A percentile compares a stretch with the other conserved stretches of the same genome.
These are phyloP conservation scores for Saccopteryx leptura DNA, from an alignment of 2,113 vertebrate genomes.

Conservation along the genomic window DNA sequence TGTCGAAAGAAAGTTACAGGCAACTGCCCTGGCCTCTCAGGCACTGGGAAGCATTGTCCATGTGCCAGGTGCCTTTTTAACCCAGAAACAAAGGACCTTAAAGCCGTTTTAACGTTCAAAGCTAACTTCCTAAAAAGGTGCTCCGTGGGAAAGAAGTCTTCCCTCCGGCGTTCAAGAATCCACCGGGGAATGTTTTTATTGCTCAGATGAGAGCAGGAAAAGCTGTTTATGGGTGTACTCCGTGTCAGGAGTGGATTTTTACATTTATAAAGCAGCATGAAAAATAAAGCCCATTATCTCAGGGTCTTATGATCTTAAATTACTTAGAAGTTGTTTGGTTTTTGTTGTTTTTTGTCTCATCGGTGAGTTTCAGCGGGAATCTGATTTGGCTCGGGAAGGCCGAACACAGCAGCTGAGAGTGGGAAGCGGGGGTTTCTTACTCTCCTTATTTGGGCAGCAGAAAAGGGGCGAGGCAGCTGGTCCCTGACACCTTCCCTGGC, in stretches of 20 bases:
- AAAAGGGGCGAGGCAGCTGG: rapidly evolving
- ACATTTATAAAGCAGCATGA: neutral
- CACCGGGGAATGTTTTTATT: slow-evolving; percentile 33
- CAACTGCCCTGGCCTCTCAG: neutral
- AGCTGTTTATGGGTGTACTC: neutral
- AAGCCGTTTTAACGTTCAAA: slow-evolving; percentile 29
- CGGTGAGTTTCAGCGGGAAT: neutral
- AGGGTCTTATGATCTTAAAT: neutral
- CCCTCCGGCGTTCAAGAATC: neutral
- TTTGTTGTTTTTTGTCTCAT: neutral
- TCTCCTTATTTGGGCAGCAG: neutral
- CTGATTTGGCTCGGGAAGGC: neutral
- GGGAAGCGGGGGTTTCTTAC: neutral
- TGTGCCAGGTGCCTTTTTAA: slow-evolving; percentile 37
- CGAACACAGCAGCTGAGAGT: neutral
- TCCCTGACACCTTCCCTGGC: too few relatives aligned
- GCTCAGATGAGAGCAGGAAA: neutral
- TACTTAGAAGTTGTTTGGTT: neutral
- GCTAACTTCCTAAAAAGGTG: slow-evolving; percentile 69
- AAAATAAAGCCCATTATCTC: neutral
- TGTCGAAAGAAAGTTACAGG: neutral
- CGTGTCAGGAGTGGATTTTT: neutral
- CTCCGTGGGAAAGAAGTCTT: neutral
- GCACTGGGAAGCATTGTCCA: neutral
- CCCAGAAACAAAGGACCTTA: slow-evolving; percentile 52